Base-by-base conservation (phyloP, 1,140 invertebrate genomes). In the Drosophila lini region DNA sequence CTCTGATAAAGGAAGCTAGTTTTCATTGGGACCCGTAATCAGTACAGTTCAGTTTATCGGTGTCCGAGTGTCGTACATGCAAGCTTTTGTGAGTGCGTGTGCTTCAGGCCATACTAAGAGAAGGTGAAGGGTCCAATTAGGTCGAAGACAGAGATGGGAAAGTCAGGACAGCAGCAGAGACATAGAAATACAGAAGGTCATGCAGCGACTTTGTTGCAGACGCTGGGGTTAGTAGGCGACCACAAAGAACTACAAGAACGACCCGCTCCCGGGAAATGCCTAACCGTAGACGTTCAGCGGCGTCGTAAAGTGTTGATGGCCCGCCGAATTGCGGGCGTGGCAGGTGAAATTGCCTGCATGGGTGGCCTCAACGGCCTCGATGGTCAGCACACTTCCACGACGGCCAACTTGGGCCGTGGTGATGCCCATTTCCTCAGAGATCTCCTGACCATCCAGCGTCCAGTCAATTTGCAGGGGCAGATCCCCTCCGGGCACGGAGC, bases 401-500 rank as follows among this genome's bases (percentile, higher is more conserved):
- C 94, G 94, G 74, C 94, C 94, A 61, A 95, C 94, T 91, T 94
- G 94, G 64, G 93, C 92, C 11, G 94, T 94, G 74, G 92, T 93
- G 32, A 94, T 93, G 61, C 93, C 81, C 65, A 92, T 83, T 52
- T 93, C 90, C 25, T 84, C 74, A 41, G 62, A 40, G 41, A 90
- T 81, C 53, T 93, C 91, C 90, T 94, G 92, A 19, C 95, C 94
- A 80, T 97, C 95, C 68, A 96, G 94, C 13, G 93, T 94, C 96
- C 96, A 97, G 10, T 93, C 93, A 60, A 96, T 95, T 42, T 94
- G 93, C 62, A 97, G 93, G 5, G 96, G 96, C 73, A 94, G 91
- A 93, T 96, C 96, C 52, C 96, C 96, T 86, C 95, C 95, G 67
- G 95, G 94, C 36, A 96, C 94, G 44, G 95, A 95, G 93, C 97